Percentiles rank a stretch among this genome's conserved stretches.
Conservation (phyloP, 1,140 invertebrate genomes). For the Amphibalanus amphitrite region DNA sequence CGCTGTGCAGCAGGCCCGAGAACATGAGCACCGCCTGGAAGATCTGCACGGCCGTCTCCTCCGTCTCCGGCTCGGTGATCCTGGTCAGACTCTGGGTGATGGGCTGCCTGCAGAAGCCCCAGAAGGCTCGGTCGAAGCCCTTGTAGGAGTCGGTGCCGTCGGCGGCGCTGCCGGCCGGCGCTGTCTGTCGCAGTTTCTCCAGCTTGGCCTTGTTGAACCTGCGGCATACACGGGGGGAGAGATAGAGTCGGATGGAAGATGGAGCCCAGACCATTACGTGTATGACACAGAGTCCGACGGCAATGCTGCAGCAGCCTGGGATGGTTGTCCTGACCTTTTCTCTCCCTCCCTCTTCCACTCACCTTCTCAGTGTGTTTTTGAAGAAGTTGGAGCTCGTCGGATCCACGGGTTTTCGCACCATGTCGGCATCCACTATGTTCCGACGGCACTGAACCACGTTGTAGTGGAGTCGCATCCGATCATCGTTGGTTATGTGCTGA, state of each 20-base stretch:
- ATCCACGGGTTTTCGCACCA: slow-evolving; percentile 63
- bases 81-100: slow-evolving; percentile 63
- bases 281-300: too few species aligned
- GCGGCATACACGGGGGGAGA: slow-evolving; percentile 10
- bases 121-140: slow-evolving; percentile 66
- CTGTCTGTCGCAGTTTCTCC: slow-evolving; percentile 52
- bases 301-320: too few species aligned
- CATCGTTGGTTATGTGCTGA: slow-evolving; percentile 58
- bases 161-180: slow-evolving; percentile 22
- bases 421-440: slow-evolving; percentile 59
- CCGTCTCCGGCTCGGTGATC: slow-evolving; percentile 60
- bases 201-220: slow-evolving; percentile 70
- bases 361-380: slow-evolving; percentile 64
- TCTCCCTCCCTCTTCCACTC: too few species aligned
- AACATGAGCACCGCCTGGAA: slow-evolving; percentile 46
- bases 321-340: too few species aligned
- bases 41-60: slow-evolving; percentile 57
- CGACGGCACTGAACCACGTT: slow-evolving; percentile 59
- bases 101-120: slow-evolving; percentile 68
- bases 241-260: not conserved
- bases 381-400: slow-evolving; percentile 51
- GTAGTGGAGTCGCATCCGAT: slow-evolving; percentile 58
- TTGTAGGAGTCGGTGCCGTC: slow-evolving; percentile 52
- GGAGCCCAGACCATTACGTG: too few species aligned
- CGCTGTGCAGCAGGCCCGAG: slow-evolving; percentile 45